Conservation (phyloP, 2,888 invertebrate species). For the Rugalucina vietnamica region DNA sequence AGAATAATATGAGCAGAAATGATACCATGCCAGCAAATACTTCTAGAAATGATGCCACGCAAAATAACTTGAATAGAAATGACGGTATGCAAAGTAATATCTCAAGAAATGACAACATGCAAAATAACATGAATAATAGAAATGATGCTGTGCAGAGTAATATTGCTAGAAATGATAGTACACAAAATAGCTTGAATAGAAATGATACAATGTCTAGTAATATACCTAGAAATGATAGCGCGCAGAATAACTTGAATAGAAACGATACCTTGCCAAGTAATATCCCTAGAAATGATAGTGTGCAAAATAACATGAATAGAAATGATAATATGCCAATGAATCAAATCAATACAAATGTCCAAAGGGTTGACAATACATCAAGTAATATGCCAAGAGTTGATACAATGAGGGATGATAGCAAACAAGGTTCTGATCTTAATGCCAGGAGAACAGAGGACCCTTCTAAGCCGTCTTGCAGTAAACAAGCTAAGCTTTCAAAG, state of each 20-base stretch:
- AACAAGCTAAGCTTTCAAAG: slow-evolving; percentile 57
- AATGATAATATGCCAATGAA: no score
- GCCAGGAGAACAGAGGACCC: slow-evolving; percentile 24
- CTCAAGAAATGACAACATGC: slow-evolving; percentile 56
- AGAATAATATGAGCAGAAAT: no score
- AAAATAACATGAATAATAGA: slow-evolving; percentile 55
- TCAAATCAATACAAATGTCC: neutral
- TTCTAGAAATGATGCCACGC: no score
- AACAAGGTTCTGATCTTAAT: slow-evolving; percentile 17
- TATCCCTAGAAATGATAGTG: no score
- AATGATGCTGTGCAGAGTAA: slow-evolving; percentile 53
- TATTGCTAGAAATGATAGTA: slow-evolving; percentile 1
- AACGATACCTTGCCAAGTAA: no score
- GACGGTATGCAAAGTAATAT: no score
- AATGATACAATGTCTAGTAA: neutral
- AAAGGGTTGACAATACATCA: slow-evolving; percentile 21
- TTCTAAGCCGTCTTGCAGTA: slow-evolving; percentile 60
- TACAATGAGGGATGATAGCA: slow-evolving; percentile 31
- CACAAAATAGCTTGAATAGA: neutral
- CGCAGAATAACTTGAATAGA: no score
- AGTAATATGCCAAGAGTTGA: slow-evolving; percentile 45
- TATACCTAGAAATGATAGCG: slow-evolving; percentile 8
- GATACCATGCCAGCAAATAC: no score
- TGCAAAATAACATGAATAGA: no score
- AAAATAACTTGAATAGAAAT: no score